Conservation (phyloP, 2,113 vertebrate genomes). For the Lophius piscatorius region DNA sequence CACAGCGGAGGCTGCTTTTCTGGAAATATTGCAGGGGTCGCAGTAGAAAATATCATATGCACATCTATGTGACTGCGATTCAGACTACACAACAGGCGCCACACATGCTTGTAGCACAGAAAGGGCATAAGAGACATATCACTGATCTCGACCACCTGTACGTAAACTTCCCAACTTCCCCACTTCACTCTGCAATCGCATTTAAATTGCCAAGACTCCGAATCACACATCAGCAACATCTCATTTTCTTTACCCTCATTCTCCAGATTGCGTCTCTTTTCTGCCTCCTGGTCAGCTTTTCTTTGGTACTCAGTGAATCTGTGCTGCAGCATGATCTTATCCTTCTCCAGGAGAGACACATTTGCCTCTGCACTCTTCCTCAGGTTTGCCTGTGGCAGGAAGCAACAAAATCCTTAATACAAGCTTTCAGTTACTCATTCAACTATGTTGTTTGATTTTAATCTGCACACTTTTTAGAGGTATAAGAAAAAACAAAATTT, state of each 20-base stretch:
- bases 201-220: slow-evolving; percentile 16
- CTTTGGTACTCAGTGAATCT: slow-evolving; percentile 93
- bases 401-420: slow-evolving; percentile 7
- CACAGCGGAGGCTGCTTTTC: no score
- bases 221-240: slow-evolving; percentile 15
- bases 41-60: no score
- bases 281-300: slow-evolving; percentile 94
- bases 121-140: no score
- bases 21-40: no score
- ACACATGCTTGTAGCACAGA: no score
- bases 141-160: no score
- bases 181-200: slow-evolving; percentile 1
- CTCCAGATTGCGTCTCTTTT: slow-evolving; percentile 94
- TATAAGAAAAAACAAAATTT: no score
- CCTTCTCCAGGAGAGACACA: slow-evolving; percentile 92
- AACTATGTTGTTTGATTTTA: not conserved
- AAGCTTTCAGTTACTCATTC: not conserved
- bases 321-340: slow-evolving; percentile 94
- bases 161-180: no score
- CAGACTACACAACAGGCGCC: no score
- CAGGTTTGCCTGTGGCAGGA: slow-evolving; percentile 74
- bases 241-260: slow-evolving; percentile 87
- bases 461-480: not conserved
- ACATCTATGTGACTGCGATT: no score
- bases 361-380: slow-evolving; percentile 88